Base-by-base conservation (phyloP, 2,797 vertebrate genomes). In the Etheostoma nigrum region DNA sequence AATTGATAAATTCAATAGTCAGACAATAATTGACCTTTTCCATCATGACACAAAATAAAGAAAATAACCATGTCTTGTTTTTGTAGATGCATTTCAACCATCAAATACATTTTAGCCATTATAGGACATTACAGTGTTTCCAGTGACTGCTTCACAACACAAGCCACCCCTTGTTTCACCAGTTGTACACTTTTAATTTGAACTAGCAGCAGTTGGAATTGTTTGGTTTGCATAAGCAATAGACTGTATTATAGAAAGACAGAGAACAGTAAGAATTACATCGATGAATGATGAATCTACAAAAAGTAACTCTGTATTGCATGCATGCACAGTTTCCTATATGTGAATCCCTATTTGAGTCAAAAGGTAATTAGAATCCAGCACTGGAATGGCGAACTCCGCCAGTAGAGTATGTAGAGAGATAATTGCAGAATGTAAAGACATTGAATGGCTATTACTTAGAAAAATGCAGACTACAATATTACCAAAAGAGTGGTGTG, bases 401-500 rank as follows among this genome's bases (percentile, higher is more conserved):
- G 0, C 16, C 18, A 0, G 23, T 14, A n/a, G 10, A 40, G 36
- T 12, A 11, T 48, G 2, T 11, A 36, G 47, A 68, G 14, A 33
- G 1, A 6, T 33, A 45, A 72, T 63, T 27, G 33, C 10, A 73
- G 23, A 70, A 60, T 36, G 13, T 1, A 55, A 60, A 75, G 42
- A 42, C n/a, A 47, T 27, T 45, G 7, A 45, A 44, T 25, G 12
- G 27, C 8, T 33, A 10, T 21, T 44, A 5, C n/a, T 23, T 23
- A n/a, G 16, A 6, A 45, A 52, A 49, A 36, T 10, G 12, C 13
- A 25, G 13, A 11, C 2, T 7, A 19, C 13, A 33, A 69, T 64
- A 63, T 1, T 2, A 21, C 25, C n/a, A 6, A 57, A 63, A 18
- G 15, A 2, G 2, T 0, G 2, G 14, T 59, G 13, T 66, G 33